A percentile compares a stretch with the other conserved stretches of the same genome.
Conservation (phyloP, 2,888 invertebrate species). For the Scaptomyza reducta region DNA sequence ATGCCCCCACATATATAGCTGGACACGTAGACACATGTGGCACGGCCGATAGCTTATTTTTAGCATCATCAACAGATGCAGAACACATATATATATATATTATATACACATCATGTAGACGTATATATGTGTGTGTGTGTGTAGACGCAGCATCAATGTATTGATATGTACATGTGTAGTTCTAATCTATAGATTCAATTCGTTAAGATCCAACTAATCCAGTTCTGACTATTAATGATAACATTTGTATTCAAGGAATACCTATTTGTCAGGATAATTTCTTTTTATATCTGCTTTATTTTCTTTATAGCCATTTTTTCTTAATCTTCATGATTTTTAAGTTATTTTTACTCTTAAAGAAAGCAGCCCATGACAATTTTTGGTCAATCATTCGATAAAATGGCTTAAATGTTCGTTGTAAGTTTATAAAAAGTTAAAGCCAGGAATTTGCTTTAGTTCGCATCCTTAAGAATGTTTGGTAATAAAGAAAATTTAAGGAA, state of each 20-base stretch:
- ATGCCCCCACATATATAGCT: conserved; percentile 28
- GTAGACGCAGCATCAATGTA: neutral
- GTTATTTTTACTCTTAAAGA: too few species aligned
- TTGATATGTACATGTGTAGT: conserved; percentile 3
- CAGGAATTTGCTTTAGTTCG: too few species aligned
- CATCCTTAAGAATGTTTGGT: too few species aligned
- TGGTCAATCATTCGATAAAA: too few species aligned
- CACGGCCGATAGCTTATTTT: conserved; percentile 55
- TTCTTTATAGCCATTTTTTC: too few species aligned
- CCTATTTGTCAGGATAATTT: neutral
- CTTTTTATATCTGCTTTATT: neutral
- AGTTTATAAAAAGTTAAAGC: too few species aligned
- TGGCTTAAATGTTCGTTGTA: too few species aligned
- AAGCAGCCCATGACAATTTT: too few species aligned
- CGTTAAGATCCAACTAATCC: conserved; percentile 3
- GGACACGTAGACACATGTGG: conserved; percentile 57
- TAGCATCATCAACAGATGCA: conserved; percentile 60
- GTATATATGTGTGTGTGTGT: neutral
- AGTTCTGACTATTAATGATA: neutral
- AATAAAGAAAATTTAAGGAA: too few species aligned
- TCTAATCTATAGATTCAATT: conserved; percentile 25
- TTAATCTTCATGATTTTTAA: too few species aligned
- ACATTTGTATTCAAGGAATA: neutral
- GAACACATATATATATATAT: conserved; percentile 11
- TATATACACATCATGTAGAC: conserved; percentile 13